These are phyloP conservation scores for Stenolophus ochropezus DNA, from an alignment of 2,888 invertebrate genomes.

Conservation along the genomic window DNA sequence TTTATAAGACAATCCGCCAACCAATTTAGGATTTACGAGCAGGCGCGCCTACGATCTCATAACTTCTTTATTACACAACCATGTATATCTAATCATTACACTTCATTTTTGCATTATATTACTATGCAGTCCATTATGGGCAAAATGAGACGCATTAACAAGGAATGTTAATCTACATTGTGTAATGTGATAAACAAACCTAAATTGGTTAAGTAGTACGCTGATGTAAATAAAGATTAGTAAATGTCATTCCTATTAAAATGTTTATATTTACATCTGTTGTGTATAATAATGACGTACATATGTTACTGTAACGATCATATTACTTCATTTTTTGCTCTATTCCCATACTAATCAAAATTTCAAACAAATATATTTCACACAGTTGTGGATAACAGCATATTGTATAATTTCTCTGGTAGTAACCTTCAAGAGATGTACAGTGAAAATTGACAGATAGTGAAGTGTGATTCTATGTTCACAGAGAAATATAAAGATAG, in stretches of 20 bases:
- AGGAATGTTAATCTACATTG: conserved; percentile 6
- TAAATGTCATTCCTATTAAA: not conserved
- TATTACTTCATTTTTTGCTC: too few relatives aligned
- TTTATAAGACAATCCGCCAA: not conserved
- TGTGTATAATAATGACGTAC: too few relatives aligned
- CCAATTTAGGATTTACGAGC: conserved; percentile 13
- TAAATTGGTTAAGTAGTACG: conserved; percentile 8
- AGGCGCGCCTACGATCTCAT: not conserved
- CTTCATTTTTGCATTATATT: not conserved
- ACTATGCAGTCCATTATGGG: not conserved
- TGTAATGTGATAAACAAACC: not conserved
- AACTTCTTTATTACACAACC: conserved; percentile 10
- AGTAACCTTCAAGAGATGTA: too few relatives aligned
- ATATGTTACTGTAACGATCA: too few relatives aligned
- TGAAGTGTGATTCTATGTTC: too few relatives aligned
- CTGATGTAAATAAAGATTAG: not conserved
- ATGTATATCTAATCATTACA: not conserved
- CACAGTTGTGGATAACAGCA: too few relatives aligned
- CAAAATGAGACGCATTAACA: not conserved
- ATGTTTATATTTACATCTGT: too few relatives aligned
- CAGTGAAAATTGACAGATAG: too few relatives aligned
- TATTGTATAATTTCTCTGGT: too few relatives aligned
- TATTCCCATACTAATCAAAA: too few relatives aligned
- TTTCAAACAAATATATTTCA: too few relatives aligned
- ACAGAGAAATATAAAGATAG: too few relatives aligned